A percentile compares a stretch with the other conserved stretches of the same genome.
Conservation (phyloP, 2,113 vertebrate species). For the Oryctolagus cuniculus region DNA sequence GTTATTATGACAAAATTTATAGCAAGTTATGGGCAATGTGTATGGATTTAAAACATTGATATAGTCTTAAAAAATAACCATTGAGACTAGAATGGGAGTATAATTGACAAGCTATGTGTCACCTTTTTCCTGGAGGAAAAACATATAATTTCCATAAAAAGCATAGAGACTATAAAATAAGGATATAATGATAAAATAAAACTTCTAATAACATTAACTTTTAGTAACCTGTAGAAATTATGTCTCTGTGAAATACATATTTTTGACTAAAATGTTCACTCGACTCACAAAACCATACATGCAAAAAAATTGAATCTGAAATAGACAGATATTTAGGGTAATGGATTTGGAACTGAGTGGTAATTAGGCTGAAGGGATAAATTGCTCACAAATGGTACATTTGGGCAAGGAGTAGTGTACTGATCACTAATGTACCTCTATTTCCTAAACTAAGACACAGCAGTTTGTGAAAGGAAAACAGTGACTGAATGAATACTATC, state of each 20-base stretch:
- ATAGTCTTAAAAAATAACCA: neutral
- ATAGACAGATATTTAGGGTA: neutral
- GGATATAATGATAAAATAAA: neutral
- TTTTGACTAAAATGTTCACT: slow-evolving; percentile 46
- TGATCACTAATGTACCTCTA: neutral
- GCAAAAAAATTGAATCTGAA: slow-evolving; percentile 1
- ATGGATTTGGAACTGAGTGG: neutral
- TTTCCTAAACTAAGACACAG: neutral
- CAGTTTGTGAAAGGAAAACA: slow-evolving; percentile 12
- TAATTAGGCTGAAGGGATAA: neutral
- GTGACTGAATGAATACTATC: neutral
- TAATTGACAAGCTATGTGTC: neutral
- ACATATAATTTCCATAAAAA: neutral
- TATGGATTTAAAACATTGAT: neutral
- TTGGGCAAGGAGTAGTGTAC: neutral
- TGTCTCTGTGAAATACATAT: slow-evolving; percentile 53
- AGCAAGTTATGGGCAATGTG: neutral
- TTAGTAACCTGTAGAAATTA: slow-evolving; percentile 57
- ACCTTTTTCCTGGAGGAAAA: neutral
- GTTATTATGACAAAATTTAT: neutral
- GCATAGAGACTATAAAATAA: neutral
- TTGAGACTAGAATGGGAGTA: neutral
- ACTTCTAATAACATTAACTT: slow-evolving; percentile 11
- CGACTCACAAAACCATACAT: slow-evolving; percentile 5
- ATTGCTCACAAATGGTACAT: neutral